phyloP scores from a whole-genome alignment of 2,113 vertebrate genomes.

The Strix aluco region DNA sequence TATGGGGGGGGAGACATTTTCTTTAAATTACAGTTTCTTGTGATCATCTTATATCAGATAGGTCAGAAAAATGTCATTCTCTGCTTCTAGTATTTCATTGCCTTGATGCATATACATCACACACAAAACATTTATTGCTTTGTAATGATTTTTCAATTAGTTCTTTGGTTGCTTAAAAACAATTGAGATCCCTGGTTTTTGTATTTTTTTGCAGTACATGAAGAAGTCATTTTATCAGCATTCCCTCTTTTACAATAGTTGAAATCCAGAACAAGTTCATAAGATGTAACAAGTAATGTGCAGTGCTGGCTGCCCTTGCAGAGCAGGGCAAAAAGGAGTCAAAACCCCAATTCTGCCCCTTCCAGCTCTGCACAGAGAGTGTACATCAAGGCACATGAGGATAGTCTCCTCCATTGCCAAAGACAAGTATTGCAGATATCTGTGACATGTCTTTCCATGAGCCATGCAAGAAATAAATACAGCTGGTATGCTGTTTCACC shows the following conservation, averaged over 20 bases:
- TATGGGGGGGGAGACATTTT: background rate
- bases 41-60: background rate
- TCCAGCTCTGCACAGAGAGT: background rate
- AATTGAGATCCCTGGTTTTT: background rate
- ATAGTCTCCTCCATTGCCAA: background rate
- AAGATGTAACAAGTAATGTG: background rate
- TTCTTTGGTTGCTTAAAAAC: background rate
- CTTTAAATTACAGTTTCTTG: background rate
- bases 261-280: background rate
- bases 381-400: too few species aligned
- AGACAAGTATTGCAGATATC: background rate
- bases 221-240: background rate
- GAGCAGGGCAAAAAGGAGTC: background rate
- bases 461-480: background rate
- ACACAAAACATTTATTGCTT: background rate
- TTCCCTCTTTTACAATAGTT: background rate
- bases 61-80: background rate
- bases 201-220: background rate
- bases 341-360: background rate
- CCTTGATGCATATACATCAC: background rate
- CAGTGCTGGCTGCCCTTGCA: background rate
- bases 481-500: background rate
- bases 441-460: background rate
- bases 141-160: background rate
- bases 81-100: background rate